Conservation (phyloP, 1,140 invertebrate genomes). For the Pseudomyrmex concolor region DNA sequence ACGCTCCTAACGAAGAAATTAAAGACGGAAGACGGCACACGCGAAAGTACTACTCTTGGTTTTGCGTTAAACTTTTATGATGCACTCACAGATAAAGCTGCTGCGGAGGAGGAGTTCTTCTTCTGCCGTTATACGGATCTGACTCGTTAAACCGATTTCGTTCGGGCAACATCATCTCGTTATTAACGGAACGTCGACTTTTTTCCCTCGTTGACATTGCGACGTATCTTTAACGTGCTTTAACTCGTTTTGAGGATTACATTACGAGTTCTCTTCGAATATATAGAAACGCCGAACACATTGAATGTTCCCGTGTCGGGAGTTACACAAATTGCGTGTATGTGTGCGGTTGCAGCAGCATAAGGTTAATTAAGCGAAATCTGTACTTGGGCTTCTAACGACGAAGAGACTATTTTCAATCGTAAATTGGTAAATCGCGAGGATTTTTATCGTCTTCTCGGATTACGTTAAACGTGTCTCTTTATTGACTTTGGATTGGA, state of each 20-base stretch:
- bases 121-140: constrained; percentile 16
- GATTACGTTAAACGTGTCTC: constrained; percentile 54
- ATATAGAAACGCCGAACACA: background rate
- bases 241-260: constrained; percentile 13
- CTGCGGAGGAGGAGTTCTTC: constrained; percentile 9
- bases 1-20: constrained; percentile 65
- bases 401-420: background rate
- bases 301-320: background rate
- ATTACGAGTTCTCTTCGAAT: background rate
- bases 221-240: constrained; percentile 33
- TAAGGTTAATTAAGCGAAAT: no score
- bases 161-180: constrained; percentile 44
- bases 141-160: constrained; percentile 56
- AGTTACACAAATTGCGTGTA: no score
- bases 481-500: constrained; percentile 45
- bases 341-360: no score
- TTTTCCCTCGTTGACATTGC: background rate
- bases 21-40: constrained; percentile 35
- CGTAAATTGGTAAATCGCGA: constrained; percentile 37
- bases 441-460: constrained; percentile 42
- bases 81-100: constrained; percentile 56
- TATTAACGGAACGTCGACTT: constrained; percentile 27
- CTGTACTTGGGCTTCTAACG: background rate
- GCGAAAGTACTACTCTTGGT: constrained; percentile 47
- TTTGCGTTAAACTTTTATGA: constrained; percentile 68